Base-by-base conservation (phyloP, 1,140 invertebrate genomes). In the Argopecten irradians region DNA sequence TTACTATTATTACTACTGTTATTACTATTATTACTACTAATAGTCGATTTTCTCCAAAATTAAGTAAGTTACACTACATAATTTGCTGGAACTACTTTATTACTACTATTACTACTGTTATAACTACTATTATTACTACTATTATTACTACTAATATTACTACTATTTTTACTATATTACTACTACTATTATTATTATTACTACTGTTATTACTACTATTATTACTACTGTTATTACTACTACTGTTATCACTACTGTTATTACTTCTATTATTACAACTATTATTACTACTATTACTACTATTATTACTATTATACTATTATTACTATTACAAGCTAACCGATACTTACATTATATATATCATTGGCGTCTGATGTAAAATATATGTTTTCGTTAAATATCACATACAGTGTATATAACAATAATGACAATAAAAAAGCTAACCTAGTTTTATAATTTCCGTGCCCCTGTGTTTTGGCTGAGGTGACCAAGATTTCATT, bases 91-190 rank as follows among this genome's bases (percentile, higher is more conserved):
- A n/a, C n/a, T n/a, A n/a, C n/a, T n/a, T n/a, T 43, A 84, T 84
- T 32, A 84, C 36, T 84, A 43, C 28, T 19, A 82, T 41, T 46
- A 88, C 55, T 39, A 86, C 33, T 32, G 22, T 82, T 35, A 41
- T 39, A 28, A 34, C 43, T 82, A 34, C 82, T 19, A 82, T 34
- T 82, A 43, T 85, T 35, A 84, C 71, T 82, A 46, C 46, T 71
- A 39, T 39, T 86, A 19, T 39, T 86, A 46, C 22, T 33, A n/a
- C 22, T 41, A 39, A 1, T 5, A 41, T 32, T 41, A 41, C 35
- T 86, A 41, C 85, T 34, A 88, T 84, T 55, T 5, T n/a, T 86
- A 55, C 34, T 84, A 34, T 19, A 36, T 2, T 84, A 36, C 34
- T 35, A 35, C 39, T 36, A 36, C 28, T 35, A 36, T 11, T 33